These are phyloP conservation scores for Drosophila kepulauana DNA, from an alignment of 1,140 invertebrate species.

Conservation along the genomic window DNA sequence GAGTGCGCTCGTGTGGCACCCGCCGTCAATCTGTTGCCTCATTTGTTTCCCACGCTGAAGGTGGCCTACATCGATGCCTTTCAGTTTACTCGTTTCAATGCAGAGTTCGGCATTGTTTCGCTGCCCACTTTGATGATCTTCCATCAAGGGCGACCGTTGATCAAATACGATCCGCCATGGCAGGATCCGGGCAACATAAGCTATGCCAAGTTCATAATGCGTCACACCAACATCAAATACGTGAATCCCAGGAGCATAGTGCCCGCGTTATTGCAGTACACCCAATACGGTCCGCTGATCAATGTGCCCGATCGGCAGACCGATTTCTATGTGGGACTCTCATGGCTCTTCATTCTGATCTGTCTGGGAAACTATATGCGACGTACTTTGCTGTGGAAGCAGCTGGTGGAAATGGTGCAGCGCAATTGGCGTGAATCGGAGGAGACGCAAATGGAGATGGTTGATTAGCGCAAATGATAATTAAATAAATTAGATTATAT, in stretches of 20 bases:
- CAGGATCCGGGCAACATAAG: constrained; percentile 94
- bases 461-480: constrained; percentile 50
- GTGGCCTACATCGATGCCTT: constrained; percentile 96
- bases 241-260: constrained; percentile 74
- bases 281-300: constrained; percentile 81
- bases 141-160: constrained; percentile 93
- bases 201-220: constrained; percentile 93
- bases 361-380: constrained; percentile 92
- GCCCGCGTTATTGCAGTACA: neutral
- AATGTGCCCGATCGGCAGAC: constrained; percentile 85
- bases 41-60: constrained; percentile 93
- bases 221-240: constrained; percentile 90
- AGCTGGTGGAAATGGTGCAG: constrained; percentile 93
- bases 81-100: constrained; percentile 94
- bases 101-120: constrained; percentile 96
- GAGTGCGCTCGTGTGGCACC: constrained; percentile 96
- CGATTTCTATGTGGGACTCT: constrained; percentile 93
- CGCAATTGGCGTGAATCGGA: constrained; percentile 96
- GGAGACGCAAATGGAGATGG: constrained; percentile 90
- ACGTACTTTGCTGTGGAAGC: constrained; percentile 91
- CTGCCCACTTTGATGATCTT: constrained; percentile 96
- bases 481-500: constrained; percentile 11
- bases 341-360: constrained; percentile 94
- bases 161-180: constrained; percentile 66
- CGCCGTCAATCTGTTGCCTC: constrained; percentile 94